Base-by-base conservation (phyloP, 2,888 invertebrate genomes). In the Trachelus tabidus region DNA sequence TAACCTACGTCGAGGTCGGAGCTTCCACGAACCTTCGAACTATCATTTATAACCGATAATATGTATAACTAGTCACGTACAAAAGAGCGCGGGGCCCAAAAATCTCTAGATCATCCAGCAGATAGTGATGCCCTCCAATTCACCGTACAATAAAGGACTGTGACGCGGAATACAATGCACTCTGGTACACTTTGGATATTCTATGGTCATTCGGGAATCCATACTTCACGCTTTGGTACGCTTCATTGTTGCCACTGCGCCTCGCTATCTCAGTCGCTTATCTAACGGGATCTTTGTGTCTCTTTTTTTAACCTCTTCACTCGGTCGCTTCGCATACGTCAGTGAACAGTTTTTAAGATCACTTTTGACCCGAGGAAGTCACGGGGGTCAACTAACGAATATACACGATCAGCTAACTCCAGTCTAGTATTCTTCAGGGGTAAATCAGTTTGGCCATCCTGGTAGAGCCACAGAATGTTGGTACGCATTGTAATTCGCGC, bases 41-140 rank as follows among this genome's bases (percentile, higher is more conserved):
- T 80, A 86, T 87, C 87, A 87, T 88, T 87, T 86, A 86, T 87
- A 86, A 88, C 83, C 81, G 83, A 85, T 87, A 87, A 84, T 87
- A 86, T 83, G 86, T 85, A 83, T 82, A 82, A 79, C n/a, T 69
- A 74, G 40, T 33, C n/a, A 73, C 23, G n/a, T 40, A 78, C 71
- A 34, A 76, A 68, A 69, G 73, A 71, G 15, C 68, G 12, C 23
- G 56, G 74, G 84, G 15, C 23, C 23, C 23, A 56, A 56, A 56
- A 56, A 56, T 56, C 56, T 56, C 56, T 56, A 56, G 56, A 56
- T 56, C 56, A 56, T 56, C 56, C 56, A 56, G 23, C 1, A 56
- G 56, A 56, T 56, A 56, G 23, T 1, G 56, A 23, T 23, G 56
- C 56, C 56, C 56, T 9, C 56, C 56, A 2, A 56, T 56, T 56